phyloP scores from a whole-genome alignment of 2,888 invertebrate genomes.

The Phorcus lineatus region DNA sequence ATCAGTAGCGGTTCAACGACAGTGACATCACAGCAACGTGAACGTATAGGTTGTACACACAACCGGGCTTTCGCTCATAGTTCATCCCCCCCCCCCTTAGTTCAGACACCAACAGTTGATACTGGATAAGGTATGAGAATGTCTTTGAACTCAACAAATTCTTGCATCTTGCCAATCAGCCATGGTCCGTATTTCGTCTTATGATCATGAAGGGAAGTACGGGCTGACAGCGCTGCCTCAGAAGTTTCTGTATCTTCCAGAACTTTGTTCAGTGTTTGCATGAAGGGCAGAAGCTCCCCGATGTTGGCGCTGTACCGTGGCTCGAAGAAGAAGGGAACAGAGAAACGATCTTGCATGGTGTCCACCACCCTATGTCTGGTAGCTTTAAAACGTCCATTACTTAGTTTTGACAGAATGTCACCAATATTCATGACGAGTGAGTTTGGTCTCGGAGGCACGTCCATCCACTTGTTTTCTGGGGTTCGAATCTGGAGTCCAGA shows the following conservation, averaged over 20 bases:
- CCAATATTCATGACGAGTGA: constrained; percentile 60
- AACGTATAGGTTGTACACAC: too few species aligned
- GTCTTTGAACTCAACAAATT: constrained; percentile 32
- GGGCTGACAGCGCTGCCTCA: background rate
- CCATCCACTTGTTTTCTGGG: constrained; percentile 48
- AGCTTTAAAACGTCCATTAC: constrained; percentile 53
- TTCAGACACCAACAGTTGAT: constrained; percentile 35
- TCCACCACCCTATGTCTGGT: constrained; percentile 57
- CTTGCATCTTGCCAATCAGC: constrained; percentile 40
- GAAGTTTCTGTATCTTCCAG: background rate
- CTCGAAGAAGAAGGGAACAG: constrained; percentile 58
- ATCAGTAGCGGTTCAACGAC: too few species aligned
- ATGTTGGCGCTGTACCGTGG: constrained; percentile 54
- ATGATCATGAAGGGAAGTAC: background rate
- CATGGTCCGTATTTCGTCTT: constrained; percentile 48
- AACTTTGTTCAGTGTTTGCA: background rate
- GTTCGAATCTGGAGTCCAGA: constrained; percentile 52
- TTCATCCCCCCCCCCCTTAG: too few species aligned
- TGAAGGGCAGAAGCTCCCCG: constrained; percentile 21
- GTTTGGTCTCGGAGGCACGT: constrained; percentile 46
- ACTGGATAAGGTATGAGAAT: constrained; percentile 14
- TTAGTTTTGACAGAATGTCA: constrained; percentile 52
- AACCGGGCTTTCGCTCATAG: too few species aligned
- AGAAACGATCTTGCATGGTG: constrained; percentile 49
- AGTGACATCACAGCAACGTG: too few species aligned